A percentile compares a stretch with the other conserved stretches of the same genome.
Evolutionary conservation across 2,113 vertebrate species (phyloP).

Genomic region (Oryzias celebensis): DNA sequence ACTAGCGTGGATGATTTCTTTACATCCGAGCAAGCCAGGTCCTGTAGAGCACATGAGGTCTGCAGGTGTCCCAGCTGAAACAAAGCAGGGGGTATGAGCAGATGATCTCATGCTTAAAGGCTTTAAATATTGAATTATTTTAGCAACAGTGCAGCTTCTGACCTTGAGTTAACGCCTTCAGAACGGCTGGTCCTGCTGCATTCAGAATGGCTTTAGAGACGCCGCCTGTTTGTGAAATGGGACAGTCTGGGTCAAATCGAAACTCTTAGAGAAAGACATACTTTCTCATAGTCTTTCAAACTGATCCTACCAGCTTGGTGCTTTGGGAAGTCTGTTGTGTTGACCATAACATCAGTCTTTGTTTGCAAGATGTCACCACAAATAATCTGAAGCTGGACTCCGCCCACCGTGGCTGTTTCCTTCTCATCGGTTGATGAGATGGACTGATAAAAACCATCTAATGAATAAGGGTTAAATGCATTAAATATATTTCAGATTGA

Average conservation of each 20-base stretch:
- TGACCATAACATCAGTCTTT: constrained; percentile 63
- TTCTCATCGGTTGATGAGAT: constrained; percentile 20
- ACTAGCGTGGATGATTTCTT: constrained; percentile 54
- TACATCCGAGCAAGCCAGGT: constrained; percentile 53
- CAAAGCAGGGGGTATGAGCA: background rate
- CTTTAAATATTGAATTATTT: background rate
- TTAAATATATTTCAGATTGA: too few relatives aligned
- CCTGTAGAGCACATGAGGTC: constrained; percentile 36
- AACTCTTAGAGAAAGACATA: background rate
- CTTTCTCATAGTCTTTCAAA: rapidly evolving
- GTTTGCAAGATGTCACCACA: constrained; percentile 56
- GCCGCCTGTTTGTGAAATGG: constrained; percentile 20
- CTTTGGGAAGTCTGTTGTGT: constrained; percentile 53
- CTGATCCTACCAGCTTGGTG: constrained; percentile 28
- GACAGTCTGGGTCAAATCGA: background rate
- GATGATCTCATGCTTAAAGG: background rate
- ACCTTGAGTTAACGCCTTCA: constrained; percentile 48
- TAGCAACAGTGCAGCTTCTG: background rate
- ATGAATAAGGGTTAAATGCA: background rate
- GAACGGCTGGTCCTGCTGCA: constrained; percentile 49
- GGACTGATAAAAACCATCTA: constrained; percentile 57
- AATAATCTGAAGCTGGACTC: constrained; percentile 54
- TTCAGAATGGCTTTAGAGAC: constrained; percentile 62
- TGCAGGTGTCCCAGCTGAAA: constrained; percentile 29
- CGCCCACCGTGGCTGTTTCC: constrained; percentile 50